Base-by-base conservation (phyloP, 2,888 invertebrate genomes). In the Apodemia duryi region DNA sequence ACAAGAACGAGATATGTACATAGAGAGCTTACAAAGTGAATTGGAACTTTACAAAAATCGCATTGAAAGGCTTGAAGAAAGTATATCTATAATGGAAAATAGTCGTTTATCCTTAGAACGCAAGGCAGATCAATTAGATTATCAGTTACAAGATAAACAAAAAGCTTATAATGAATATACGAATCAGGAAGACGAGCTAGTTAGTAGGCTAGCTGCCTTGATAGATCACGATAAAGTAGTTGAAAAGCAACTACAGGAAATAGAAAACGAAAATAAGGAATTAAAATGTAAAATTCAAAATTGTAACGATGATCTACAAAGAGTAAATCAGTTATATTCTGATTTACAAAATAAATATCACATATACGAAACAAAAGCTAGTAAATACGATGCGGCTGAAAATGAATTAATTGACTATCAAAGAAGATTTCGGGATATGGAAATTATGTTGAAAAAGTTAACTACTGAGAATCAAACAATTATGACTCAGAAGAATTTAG, bases 1-100 rank as follows among this genome's bases (percentile, higher is more conserved):
- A 11, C 95, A 95, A 78, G 96, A 96, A 80, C 91, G 95, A 68
- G 95, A 96, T 77, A 91, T 95, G 62, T 95, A 95, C 69, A 95
- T 96, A 65, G 96, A 96, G 81, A 94, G 93, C 52, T 85, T 96
- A 67, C 95, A 96, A 80, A 83, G 91, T 41, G 96, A 96, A 75
- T 91, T 95, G 63, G 85, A 81, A 2, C 94, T 94, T 74, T 94
- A 94, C 65, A 94, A 94, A 73, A 93, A 93, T 7, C 94, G 94
- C 73, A 93, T 95, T 52, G 88, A 92, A 46, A 93, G 93, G 49
- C 91, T 96, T 51, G 95, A 96, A 77, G 95, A 96, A 77, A 93
- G 93, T 69, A 84, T 95, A 54, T 92, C 93, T 7, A 78, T 83
- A 1, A 93, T 95, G 81, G 94, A 95, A 76, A 93, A 94, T 72